Evolutionary conservation across 2,888 invertebrate species (phyloP).

Genomic region (Enchytraeus crypticus): DNA sequence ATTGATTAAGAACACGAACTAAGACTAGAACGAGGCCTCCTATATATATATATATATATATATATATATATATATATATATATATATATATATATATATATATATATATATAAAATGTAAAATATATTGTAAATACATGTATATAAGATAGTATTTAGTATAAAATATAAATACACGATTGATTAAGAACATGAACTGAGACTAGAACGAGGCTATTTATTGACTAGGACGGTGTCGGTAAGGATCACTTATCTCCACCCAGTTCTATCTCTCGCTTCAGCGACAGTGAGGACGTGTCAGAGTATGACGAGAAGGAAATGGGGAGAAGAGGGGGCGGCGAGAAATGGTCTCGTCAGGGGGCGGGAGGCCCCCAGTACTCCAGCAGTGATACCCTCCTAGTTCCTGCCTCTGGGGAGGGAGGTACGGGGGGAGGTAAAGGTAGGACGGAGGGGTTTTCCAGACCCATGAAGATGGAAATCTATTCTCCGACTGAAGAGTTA

Average conservation of each 20-base stretch:
- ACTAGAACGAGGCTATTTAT: too few species aligned
- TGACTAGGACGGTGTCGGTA: conserved; percentile 9
- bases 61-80: not conserved
- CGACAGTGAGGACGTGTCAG: conserved; percentile 87
- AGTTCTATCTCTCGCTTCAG: conserved; percentile 68
- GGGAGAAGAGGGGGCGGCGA: not conserved
- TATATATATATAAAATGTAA: too few species aligned
- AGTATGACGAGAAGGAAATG: conserved; percentile 48
- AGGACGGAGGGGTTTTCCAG: not conserved
- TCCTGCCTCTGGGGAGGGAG: not conserved
- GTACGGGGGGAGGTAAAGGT: not conserved
- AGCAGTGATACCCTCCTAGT: conserved; percentile 12
- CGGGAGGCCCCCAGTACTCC: not conserved
- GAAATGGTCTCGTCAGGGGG: too few species aligned
- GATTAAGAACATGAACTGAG: too few species aligned
- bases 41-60: not conserved
- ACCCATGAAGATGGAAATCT: not conserved
- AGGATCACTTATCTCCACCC: conserved; percentile 58
- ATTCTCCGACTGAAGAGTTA: not conserved
- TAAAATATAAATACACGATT: too few species aligned
- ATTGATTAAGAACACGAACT: too few species aligned
- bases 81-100: not conserved
- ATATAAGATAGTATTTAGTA: too few species aligned
- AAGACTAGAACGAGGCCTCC: too few species aligned
- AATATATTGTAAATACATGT: not conserved